Percentiles rank a stretch among this genome's conserved stretches.
These are phyloP conservation scores for Rhadinocentrus ornatus DNA, from an alignment of 2,797 vertebrate genomes.

Conservation along the genomic window DNA sequence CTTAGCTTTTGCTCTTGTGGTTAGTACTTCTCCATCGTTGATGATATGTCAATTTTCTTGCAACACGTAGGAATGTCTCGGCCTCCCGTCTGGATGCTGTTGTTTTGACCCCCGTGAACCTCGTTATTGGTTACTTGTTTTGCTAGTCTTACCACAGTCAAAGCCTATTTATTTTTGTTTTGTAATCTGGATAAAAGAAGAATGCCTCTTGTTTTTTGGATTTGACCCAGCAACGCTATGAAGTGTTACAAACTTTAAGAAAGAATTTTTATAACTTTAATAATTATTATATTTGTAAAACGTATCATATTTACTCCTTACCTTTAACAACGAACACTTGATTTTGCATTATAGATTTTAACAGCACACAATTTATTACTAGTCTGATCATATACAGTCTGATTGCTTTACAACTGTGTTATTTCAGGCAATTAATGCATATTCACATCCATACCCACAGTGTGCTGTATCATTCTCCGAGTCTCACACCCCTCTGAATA, in stretches of 20 bases:
- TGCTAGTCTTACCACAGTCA: slow-evolving; percentile 19
- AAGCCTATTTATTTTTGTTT: slow-evolving; percentile 29
- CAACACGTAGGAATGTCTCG: slow-evolving; percentile 50
- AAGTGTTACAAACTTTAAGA: background rate
- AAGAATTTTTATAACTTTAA: too few relatives aligned
- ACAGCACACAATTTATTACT: background rate
- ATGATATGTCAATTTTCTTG: slow-evolving; percentile 57
- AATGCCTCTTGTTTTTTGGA: slow-evolving; percentile 13
- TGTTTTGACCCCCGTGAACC: slow-evolving; percentile 57
- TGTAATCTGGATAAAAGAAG: slow-evolving; percentile 38
- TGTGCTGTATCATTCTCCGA: background rate
- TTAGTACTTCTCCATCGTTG: slow-evolving; percentile 54
- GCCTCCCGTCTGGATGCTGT: slow-evolving; percentile 47
- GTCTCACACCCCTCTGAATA: background rate
- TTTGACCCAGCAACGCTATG: background rate
- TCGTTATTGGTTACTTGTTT: slow-evolving; percentile 41
- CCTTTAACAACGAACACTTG: too few relatives aligned
- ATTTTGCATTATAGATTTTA: background rate
- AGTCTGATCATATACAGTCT: too few relatives aligned
- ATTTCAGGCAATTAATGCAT: background rate
- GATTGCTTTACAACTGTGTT: background rate
- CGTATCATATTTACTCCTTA: too few relatives aligned
- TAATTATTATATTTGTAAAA: background rate
- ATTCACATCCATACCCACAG: background rate
- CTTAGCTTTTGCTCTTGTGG: slow-evolving; percentile 34